These are phyloP conservation scores for Electrophaes corylata DNA, from an alignment of 2,888 invertebrate species.

Conservation along the genomic window DNA sequence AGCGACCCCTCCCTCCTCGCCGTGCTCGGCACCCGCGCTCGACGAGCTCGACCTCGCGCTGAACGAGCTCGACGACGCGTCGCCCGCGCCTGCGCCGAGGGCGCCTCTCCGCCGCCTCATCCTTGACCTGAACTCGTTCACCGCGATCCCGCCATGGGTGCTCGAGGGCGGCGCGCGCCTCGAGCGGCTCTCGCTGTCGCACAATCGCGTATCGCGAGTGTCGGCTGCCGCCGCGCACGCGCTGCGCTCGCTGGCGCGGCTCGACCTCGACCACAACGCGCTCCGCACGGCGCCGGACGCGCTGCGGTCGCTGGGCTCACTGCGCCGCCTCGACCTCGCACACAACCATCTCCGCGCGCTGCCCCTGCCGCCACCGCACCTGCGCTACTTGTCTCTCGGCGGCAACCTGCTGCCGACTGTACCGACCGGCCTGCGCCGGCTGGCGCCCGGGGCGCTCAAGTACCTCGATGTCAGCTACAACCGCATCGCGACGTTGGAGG, in stretches of 20 bases:
- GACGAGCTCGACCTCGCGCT: conserved; percentile 92
- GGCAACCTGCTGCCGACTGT: conserved; percentile 88
- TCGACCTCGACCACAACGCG: conserved; percentile 91
- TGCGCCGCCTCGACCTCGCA: conserved; percentile 90
- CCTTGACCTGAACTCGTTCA: conserved; percentile 90
- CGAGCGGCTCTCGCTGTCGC: conserved; percentile 89
- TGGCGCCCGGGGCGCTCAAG: conserved; percentile 83
- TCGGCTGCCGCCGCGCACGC: conserved; percentile 76
- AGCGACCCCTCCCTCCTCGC: background rate
- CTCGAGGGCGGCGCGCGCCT: conserved; percentile 87
- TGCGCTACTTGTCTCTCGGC: conserved; percentile 88
- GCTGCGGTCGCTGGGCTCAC: conserved; percentile 82
- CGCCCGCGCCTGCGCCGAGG: conserved; percentile 86
- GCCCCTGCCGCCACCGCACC: conserved; percentile 79
- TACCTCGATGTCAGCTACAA: conserved; percentile 94
- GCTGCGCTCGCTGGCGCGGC: conserved; percentile 85
- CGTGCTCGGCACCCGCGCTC: conserved; percentile 72
- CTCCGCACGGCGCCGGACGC: conserved; percentile 86
- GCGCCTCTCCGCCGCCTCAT: conserved; percentile 89
- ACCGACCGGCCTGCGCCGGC: conserved; percentile 85
- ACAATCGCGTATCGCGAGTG: conserved; percentile 87
- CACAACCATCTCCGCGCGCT: conserved; percentile 87
- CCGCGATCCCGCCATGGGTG: conserved; percentile 85
- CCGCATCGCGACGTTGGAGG: conserved; percentile 87
- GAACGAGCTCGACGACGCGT: conserved; percentile 88